Conservation (phyloP, 2,113 vertebrate genomes). For the Eolophus roseicapilla region DNA sequence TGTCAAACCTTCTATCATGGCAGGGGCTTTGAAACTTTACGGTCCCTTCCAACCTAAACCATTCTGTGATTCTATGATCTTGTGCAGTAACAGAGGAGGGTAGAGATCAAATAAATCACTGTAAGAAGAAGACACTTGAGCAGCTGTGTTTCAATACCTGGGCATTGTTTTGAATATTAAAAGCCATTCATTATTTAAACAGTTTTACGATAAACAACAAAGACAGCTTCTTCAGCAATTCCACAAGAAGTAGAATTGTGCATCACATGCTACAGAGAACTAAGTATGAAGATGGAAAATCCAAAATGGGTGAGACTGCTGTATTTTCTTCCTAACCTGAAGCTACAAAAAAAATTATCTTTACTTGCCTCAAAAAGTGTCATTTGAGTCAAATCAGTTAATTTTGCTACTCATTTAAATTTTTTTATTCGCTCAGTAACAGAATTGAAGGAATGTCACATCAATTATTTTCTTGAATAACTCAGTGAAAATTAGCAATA, state of each 20-base stretch:
- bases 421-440: neutral
- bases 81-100: neutral
- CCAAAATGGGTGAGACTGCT: constrained; percentile 90
- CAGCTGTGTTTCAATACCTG: neutral
- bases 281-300: constrained; percentile 96
- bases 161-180: constrained; percentile 40
- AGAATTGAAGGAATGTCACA: neutral
- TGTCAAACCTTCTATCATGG: neutral
- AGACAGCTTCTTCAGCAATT: constrained; percentile 97
- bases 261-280: constrained; percentile 96
- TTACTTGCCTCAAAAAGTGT: neutral
- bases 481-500: neutral
- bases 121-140: neutral
- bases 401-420: neutral
- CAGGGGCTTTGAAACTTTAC: neutral
- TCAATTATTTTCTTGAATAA: neutral
- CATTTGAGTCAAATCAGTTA: neutral
- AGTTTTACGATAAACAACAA: constrained; percentile 98
- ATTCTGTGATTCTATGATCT: neutral
- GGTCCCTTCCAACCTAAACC: neutral
- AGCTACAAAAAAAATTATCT: neutral
- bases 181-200: constrained; percentile 6
- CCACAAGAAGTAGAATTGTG: constrained; percentile 94
- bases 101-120: neutral
- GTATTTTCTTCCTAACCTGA: neutral